Percentiles rank a stretch among this genome's conserved stretches.
These are phyloP conservation scores for Neoascia interrupta DNA, from an alignment of 2,888 invertebrate species.

Conservation along the genomic window DNA sequence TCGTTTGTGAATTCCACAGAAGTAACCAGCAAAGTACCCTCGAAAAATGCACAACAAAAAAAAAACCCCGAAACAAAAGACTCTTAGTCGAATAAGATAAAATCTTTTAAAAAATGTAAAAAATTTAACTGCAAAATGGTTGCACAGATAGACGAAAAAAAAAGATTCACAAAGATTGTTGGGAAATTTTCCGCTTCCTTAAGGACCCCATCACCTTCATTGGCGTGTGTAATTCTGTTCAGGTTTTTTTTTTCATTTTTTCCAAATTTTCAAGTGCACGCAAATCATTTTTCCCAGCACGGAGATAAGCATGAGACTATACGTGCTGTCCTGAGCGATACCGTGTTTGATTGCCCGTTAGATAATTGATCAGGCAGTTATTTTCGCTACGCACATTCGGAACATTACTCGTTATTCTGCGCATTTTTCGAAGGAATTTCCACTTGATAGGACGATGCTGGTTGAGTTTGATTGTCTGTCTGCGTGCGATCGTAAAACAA, in stretches of 20 bases:
- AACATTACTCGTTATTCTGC: conserved; percentile 12
- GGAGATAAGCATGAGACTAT: conserved; percentile 29
- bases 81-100: conserved; percentile 36
- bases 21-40: background rate
- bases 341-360: conserved; percentile 69
- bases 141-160: conserved; percentile 29
- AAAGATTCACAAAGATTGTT: conserved; percentile 28
- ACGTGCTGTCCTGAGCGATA: conserved; percentile 63
- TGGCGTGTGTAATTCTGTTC: conserved; percentile 61
- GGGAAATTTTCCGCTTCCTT: conserved; percentile 61
- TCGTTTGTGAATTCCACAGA: conserved; percentile 15
- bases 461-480: conserved; percentile 38
- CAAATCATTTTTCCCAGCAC: conserved; percentile 56
- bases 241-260: conserved; percentile 17
- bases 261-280: conserved; percentile 53
- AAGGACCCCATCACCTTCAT: conserved; percentile 55
- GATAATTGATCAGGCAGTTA: conserved; percentile 69
- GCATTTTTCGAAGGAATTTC: conserved; percentile 30
- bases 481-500: conserved; percentile 18
- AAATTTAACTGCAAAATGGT: conserved; percentile 26
- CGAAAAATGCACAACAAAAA: conserved; percentile 1
- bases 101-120: conserved; percentile 29
- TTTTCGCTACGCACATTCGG: conserved; percentile 60
- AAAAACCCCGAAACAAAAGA: conserved; percentile 6
- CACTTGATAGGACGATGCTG: conserved; percentile 47